Conservation (phyloP, 2,888 invertebrate species). For the Stegana nigrithorax region DNA sequence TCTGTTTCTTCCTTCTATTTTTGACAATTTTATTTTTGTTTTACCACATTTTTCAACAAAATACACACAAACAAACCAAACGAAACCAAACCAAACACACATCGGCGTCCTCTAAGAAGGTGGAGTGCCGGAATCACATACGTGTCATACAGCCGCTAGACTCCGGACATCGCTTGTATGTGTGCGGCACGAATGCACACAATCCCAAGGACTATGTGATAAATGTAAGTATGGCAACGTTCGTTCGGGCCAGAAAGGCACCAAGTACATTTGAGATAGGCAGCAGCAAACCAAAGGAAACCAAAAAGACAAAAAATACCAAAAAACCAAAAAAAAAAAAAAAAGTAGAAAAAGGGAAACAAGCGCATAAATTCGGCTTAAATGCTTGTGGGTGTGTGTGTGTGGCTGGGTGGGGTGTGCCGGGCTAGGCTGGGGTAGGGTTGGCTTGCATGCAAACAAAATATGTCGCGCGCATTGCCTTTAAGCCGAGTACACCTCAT, state of each 20-base stretch:
- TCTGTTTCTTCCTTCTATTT: constrained; percentile 12
- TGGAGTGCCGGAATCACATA: constrained; percentile 94
- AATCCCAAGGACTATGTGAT: constrained; percentile 95
- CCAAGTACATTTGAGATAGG: neutral
- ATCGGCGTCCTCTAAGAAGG: constrained; percentile 75
- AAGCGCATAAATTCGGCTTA: constrained; percentile 11
- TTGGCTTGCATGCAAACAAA: too few relatives aligned
- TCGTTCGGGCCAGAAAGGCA: constrained; percentile 17
- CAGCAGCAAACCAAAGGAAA: neutral
- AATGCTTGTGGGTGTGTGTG: neutral
- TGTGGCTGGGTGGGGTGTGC: neutral
- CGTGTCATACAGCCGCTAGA: constrained; percentile 94
- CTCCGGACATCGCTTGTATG: constrained; percentile 87
- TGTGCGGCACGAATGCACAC: constrained; percentile 95
- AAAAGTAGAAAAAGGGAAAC: neutral
- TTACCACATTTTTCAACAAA: constrained; percentile 16
- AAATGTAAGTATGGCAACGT: constrained; percentile 88
- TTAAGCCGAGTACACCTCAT: too few relatives aligned
- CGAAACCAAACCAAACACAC: neutral
- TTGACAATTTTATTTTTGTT: constrained; percentile 14
- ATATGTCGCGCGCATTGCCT: too few relatives aligned
- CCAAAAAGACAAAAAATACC: neutral
- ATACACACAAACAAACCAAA: constrained; percentile 21
- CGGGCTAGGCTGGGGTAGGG: neutral
- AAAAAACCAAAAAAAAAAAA: neutral